Percentiles rank a stretch among this genome's conserved stretches.
phyloP scores from a whole-genome alignment of 2,113 vertebrate species.

The Rhinopomastus cyanomelas region DNA sequence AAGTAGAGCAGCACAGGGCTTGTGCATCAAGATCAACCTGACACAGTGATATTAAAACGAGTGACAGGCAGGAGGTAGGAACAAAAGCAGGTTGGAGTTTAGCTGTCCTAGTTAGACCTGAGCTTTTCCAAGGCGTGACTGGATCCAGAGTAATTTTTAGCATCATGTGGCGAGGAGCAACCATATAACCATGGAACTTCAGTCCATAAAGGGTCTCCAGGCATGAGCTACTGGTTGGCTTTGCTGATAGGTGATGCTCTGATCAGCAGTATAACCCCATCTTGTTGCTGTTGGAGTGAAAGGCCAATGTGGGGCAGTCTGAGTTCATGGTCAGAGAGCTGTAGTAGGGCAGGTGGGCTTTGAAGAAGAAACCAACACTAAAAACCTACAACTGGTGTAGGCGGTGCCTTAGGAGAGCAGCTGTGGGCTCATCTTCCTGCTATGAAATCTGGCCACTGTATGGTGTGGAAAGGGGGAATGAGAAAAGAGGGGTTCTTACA shows the following conservation, averaged over 20 bases:
- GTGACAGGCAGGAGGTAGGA: conserved; percentile 19
- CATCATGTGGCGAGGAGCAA: background rate
- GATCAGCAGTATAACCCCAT: background rate
- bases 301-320: background rate
- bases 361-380: background rate
- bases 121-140: background rate
- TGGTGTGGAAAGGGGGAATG: background rate
- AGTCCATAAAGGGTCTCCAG: background rate
- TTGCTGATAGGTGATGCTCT: background rate
- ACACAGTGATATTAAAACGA: conserved; percentile 21
- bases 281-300: background rate
- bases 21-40: background rate
- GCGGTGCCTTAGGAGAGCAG: background rate
- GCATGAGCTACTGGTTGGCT: background rate
- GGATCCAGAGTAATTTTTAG: conserved; percentile 37
- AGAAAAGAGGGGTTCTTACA: background rate
- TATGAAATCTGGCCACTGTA: background rate
- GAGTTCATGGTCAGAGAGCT: background rate
- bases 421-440: background rate
- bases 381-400: background rate
- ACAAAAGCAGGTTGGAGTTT: conserved; percentile 31
- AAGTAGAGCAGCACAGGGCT: background rate
- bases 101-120: conserved; percentile 47
- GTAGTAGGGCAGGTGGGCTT: background rate
- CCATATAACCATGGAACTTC: background rate